These are phyloP conservation scores for Drosophila micromelanica DNA, from an alignment of 1,140 invertebrate genomes.

Conservation along the genomic window DNA sequence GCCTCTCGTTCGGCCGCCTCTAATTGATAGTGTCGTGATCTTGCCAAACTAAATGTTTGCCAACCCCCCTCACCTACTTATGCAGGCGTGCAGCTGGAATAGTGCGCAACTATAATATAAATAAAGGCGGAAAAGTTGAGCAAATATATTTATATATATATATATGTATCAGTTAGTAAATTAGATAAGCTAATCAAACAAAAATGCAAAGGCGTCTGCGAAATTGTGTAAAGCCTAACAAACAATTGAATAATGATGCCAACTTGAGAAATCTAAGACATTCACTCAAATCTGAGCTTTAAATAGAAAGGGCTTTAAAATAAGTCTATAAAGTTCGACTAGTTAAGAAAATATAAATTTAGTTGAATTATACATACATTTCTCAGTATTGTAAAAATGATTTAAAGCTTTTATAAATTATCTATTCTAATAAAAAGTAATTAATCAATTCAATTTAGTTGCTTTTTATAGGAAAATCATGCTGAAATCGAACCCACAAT, in stretches of 20 bases:
- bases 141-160: slow-evolving; percentile 5
- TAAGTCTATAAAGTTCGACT: not conserved
- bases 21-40: slow-evolving; percentile 82
- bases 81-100: slow-evolving; percentile 7
- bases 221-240: slow-evolving; percentile 23
- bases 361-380: too few relatives aligned
- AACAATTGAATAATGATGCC: slow-evolving; percentile 27
- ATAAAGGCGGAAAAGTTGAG: slow-evolving; percentile 38
- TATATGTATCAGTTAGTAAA: slow-evolving; percentile 16
- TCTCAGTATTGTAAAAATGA: too few relatives aligned
- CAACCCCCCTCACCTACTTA: not conserved
- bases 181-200: slow-evolving; percentile 32
- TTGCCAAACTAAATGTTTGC: slow-evolving; percentile 36
- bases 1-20: slow-evolving; percentile 56
- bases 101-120: slow-evolving; percentile 10
- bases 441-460: not conserved
- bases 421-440: not conserved
- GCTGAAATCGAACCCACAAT: too few relatives aligned
- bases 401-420: too few relatives aligned
- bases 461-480: too few relatives aligned
- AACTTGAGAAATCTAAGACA: slow-evolving; percentile 11
- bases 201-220: slow-evolving; percentile 10
- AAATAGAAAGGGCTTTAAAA: not conserved
- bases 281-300: slow-evolving; percentile 4
- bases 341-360: too few relatives aligned